A percentile compares a stretch with the other conserved stretches of the same genome.
Evolutionary conservation across 1,140 invertebrate genomes (phyloP).

Genomic region (Calliopsis andreniformis): DNA sequence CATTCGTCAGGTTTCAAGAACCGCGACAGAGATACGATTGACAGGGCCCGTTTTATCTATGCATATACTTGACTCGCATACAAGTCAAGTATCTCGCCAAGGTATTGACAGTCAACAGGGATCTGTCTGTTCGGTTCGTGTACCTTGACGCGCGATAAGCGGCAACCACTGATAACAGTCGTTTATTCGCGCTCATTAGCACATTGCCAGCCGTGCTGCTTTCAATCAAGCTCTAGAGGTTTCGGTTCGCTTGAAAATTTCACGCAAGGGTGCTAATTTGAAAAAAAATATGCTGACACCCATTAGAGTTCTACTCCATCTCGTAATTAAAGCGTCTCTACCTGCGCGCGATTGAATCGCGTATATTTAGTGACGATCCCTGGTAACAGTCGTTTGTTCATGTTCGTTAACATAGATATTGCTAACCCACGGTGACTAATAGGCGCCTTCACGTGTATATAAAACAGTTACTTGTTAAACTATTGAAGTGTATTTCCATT

Average conservation of each 20-base stretch:
- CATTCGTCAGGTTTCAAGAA: slow-evolving; percentile 30
- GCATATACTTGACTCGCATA: slow-evolving; percentile 46
- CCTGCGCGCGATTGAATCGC: no score
- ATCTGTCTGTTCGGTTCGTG: slow-evolving; percentile 23
- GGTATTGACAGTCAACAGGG: slow-evolving; percentile 30
- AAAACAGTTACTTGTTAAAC: no score
- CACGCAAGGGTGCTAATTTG: no score
- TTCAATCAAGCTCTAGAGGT: not conserved
- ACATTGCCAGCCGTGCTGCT: no score
- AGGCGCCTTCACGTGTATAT: no score
- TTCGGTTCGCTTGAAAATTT: not conserved
- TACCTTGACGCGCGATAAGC: slow-evolving; percentile 36
- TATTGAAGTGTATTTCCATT: no score
- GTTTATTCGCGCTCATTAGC: slow-evolving; percentile 28
- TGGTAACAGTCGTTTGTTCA: not conserved
- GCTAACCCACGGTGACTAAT: no score
- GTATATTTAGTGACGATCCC: no score
- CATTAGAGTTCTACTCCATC: no score
- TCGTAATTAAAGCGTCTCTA: no score
- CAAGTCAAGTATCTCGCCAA: slow-evolving; percentile 57
- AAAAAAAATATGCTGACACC: no score
- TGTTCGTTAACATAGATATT: no score
- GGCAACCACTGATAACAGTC: slow-evolving; percentile 22
- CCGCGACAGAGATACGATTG: slow-evolving; percentile 35
- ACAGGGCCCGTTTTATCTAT: slow-evolving; percentile 59